Percentiles rank a stretch among this genome's conserved stretches.
phyloP scores from a whole-genome alignment of 2,888 invertebrate genomes.

The Epicampocera succincta region DNA sequence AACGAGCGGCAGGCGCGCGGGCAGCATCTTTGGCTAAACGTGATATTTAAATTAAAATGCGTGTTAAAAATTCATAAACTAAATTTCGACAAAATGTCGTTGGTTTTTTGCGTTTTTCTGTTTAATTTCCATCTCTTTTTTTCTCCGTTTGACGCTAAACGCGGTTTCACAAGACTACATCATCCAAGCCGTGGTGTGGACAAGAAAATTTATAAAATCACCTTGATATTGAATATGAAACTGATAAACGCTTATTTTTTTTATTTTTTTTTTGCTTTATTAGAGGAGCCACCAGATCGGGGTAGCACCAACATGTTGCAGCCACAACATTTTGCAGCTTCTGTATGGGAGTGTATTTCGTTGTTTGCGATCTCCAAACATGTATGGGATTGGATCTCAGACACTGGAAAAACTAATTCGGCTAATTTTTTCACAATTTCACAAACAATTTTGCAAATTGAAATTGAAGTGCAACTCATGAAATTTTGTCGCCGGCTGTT shows the following conservation, averaged over 20 bases:
- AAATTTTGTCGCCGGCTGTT: background rate
- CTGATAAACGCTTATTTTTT: slow-evolving; percentile 30
- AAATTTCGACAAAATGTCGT: slow-evolving; percentile 55
- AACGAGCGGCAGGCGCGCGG: background rate
- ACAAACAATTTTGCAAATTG: slow-evolving; percentile 49
- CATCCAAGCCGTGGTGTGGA: slow-evolving; percentile 46
- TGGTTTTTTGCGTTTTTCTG: background rate
- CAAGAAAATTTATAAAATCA: slow-evolving; percentile 50
- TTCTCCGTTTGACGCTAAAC: slow-evolving; percentile 4
- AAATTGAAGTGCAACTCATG: slow-evolving; percentile 23
- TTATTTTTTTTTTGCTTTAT: background rate
- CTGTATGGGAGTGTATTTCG: slow-evolving; percentile 45
- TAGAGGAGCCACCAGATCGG: slow-evolving; percentile 54
- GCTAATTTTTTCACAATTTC: slow-evolving; percentile 60
- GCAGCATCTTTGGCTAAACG: slow-evolving; percentile 1
- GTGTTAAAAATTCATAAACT: slow-evolving; percentile 59
- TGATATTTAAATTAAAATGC: slow-evolving; percentile 45
- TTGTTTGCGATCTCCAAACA: slow-evolving; percentile 30
- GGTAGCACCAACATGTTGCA: slow-evolving; percentile 38
- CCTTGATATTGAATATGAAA: slow-evolving; percentile 60
- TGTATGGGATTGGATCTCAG: slow-evolving; percentile 9
- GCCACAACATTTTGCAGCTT: slow-evolving; percentile 29
- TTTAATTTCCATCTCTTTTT: background rate
- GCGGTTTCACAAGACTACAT: slow-evolving; percentile 28
- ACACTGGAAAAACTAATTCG: slow-evolving; percentile 53